Percentiles rank a stretch among this genome's conserved stretches.
These are phyloP conservation scores for Microhierax caerulescens DNA, from an alignment of 2,797 vertebrate species.

Conservation along the genomic window DNA sequence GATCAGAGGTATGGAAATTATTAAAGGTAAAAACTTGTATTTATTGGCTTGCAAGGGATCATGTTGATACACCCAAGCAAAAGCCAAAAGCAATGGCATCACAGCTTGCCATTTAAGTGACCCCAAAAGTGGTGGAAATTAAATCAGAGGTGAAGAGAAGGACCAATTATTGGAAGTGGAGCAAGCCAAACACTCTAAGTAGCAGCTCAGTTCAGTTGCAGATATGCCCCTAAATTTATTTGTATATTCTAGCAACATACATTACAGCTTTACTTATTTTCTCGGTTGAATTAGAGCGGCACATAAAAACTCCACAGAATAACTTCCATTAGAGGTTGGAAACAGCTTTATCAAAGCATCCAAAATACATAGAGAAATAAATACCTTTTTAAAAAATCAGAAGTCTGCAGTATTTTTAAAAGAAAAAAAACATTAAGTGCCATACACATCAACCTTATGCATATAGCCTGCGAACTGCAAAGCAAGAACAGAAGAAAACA, in stretches of 20 bases:
- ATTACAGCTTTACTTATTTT: not conserved
- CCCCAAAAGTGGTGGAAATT: not conserved
- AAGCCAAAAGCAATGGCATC: not conserved
- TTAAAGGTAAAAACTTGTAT: not conserved
- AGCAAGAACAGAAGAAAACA: not conserved
- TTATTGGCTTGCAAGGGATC: not conserved
- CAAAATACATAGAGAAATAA: not conserved
- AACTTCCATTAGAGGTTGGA: not conserved
- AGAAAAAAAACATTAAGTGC: no score
- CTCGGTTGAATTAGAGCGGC: not conserved
- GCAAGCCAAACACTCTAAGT: not conserved
- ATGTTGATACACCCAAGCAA: not conserved
- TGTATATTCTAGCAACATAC: not conserved
- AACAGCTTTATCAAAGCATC: not conserved
- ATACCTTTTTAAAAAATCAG: not conserved
- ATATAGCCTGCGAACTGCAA: not conserved
- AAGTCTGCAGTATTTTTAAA: not conserved
- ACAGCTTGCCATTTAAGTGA: not conserved
- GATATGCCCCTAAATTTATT: not conserved
- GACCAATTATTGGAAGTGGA: not conserved
- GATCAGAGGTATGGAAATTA: not conserved
- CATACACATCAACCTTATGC: not conserved
- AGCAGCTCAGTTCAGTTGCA: not conserved
- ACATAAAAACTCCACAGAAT: not conserved
- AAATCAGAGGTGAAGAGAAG: not conserved